Conservation (phyloP, 2,797 vertebrate genomes). For the Fistularia tabacaria region DNA sequence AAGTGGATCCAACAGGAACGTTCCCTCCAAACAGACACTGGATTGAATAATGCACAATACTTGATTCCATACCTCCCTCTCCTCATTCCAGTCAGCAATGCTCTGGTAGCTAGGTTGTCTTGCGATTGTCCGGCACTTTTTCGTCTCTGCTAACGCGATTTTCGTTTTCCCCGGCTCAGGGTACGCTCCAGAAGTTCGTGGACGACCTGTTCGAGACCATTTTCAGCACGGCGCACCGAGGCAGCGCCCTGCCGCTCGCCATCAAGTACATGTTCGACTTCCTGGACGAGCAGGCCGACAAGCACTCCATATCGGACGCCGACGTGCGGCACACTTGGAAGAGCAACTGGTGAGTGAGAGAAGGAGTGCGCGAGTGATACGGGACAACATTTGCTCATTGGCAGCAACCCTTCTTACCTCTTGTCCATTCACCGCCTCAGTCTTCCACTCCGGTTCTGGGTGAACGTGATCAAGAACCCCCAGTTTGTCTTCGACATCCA, state of each 20-base stretch:
- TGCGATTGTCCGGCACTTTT: neutral
- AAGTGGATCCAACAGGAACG: too few relatives aligned
- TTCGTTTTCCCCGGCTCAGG: constrained; percentile 64
- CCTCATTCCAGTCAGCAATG: too few relatives aligned
- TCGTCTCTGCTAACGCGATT: neutral
- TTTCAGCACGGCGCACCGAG: constrained; percentile 95
- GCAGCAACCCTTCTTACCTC: constrained; percentile 4
- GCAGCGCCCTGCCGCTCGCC: constrained; percentile 91
- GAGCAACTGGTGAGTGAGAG: constrained; percentile 90
- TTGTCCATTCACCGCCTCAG: constrained; percentile 55
- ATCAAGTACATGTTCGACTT: constrained; percentile 99
- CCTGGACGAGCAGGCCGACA: constrained; percentile 96
- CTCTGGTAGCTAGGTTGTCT: too few relatives aligned
- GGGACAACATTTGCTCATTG: neutral
- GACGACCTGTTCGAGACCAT: constrained; percentile 98
- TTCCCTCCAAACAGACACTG: too few relatives aligned
- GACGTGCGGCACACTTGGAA: constrained; percentile 98
- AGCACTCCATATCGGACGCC: constrained; percentile 91
- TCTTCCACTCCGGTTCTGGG: constrained; percentile 97
- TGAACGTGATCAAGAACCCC: constrained; percentile 99
- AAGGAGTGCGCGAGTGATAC: neutral
- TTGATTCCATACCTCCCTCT: too few relatives aligned
- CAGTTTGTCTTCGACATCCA: constrained; percentile 99
- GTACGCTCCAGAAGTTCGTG: constrained; percentile 96
- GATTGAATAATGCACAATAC: too few relatives aligned